Conservation (phyloP, 2,888 invertebrate species). For the Parelbella ahira region DNA sequence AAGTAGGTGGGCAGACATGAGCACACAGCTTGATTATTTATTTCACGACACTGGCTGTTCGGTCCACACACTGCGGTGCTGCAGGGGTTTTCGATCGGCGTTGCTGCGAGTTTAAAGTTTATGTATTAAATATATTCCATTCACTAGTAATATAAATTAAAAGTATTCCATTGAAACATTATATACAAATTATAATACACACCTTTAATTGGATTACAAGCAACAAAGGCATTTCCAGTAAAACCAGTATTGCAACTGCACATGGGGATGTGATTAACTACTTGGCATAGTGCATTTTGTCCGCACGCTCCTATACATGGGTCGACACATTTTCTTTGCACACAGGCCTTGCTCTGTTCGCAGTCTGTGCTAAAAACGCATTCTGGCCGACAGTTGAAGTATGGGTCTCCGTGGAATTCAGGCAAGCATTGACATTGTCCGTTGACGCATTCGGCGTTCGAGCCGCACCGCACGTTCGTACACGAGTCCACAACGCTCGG, state of each 20-base stretch:
- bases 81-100: conserved; percentile 78
- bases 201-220: conserved; percentile 80
- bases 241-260: conserved; percentile 84
- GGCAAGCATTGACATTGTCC: conserved; percentile 86
- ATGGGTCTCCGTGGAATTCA: conserved; percentile 88
- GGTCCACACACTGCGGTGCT: conserved; percentile 87
- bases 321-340: conserved; percentile 86
- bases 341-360: conserved; percentile 84
- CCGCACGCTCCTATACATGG: conserved; percentile 88
- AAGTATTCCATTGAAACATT: too few species aligned
- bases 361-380: conserved; percentile 89
- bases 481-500: conserved; percentile 81
- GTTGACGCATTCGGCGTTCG: conserved; percentile 83
- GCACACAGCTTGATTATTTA: conserved; percentile 85
- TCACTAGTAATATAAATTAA: too few species aligned
- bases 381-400: conserved; percentile 87
- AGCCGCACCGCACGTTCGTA: conserved; percentile 84
- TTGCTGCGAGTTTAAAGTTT: too few species aligned
- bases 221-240: conserved; percentile 79
- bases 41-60: conserved; percentile 83
- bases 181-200: conserved; percentile 31
- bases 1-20: conserved; percentile 85
- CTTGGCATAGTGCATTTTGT: conserved; percentile 79
- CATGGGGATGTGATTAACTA: conserved; percentile 84
- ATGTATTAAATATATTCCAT: too few species aligned